These are phyloP conservation scores for Paramisgurnus dabryanus DNA, from an alignment of 2,113 vertebrate genomes.

Conservation along the genomic window DNA sequence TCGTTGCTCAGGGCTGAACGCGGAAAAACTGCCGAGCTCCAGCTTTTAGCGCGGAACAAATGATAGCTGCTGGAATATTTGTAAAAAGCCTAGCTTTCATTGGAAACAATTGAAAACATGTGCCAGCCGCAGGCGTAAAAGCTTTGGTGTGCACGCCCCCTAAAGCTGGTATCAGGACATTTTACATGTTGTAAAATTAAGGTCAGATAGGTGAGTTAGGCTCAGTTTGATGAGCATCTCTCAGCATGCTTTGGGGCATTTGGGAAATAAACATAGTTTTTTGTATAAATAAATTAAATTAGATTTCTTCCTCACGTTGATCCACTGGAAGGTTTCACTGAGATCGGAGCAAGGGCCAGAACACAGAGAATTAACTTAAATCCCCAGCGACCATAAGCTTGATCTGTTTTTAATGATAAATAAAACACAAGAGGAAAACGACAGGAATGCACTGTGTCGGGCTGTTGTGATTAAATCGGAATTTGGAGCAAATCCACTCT, in stretches of 20 bases:
- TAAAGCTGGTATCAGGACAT: neutral
- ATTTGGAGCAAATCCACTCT: slow-evolving; percentile 47
- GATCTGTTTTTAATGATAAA: slow-evolving; percentile 74
- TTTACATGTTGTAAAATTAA: slow-evolving; percentile 27
- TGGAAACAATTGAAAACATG: no score
- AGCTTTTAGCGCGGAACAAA: no score
- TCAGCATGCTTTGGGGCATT: neutral
- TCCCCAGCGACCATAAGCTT: slow-evolving; percentile 49
- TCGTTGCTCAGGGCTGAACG: no score
- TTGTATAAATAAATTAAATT: slow-evolving; percentile 49
- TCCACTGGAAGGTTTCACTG: slow-evolving; percentile 30
- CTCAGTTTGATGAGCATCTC: neutral
- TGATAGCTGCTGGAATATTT: no score
- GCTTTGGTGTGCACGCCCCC: no score
- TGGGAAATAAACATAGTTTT: slow-evolving; percentile 34
- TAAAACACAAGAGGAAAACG: slow-evolving; percentile 69
- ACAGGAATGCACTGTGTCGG: slow-evolving; percentile 56
- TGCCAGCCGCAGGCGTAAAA: no score
- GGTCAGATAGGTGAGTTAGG: slow-evolving; percentile 10
- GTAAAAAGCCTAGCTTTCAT: no score
- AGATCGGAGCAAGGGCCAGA: slow-evolving; percentile 22
- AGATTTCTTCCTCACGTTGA: slow-evolving; percentile 27
- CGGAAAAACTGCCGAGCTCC: no score
- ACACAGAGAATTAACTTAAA: slow-evolving; percentile 36
- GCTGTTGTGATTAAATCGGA: slow-evolving; percentile 54